Conservation (phyloP, 2,888 invertebrate genomes). For the Pristionchus mayeri region DNA sequence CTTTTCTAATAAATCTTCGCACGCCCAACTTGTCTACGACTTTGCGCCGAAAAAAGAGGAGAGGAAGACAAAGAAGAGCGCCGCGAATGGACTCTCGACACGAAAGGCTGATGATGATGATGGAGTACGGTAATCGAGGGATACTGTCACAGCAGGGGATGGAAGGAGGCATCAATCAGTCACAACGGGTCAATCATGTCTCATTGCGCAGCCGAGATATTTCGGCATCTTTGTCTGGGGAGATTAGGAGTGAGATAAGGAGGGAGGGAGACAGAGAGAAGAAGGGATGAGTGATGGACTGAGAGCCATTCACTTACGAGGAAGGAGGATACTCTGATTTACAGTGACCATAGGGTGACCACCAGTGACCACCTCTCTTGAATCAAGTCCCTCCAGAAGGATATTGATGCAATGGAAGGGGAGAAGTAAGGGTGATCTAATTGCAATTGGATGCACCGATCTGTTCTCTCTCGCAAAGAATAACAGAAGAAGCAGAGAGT, state of each 20-base stretch:
- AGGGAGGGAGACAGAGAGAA: background rate
- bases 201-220: conserved; percentile 15
- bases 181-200: conserved; percentile 40
- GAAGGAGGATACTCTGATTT: background rate
- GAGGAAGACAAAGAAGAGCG: conserved; percentile 19
- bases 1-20: conserved; percentile 45
- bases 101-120: background rate
- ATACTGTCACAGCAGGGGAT: background rate
- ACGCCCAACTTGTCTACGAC: conserved; percentile 46
- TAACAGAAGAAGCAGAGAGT: background rate
- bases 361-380: no score
- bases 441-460: background rate
- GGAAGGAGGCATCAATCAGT: background rate
- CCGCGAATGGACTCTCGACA: conserved; percentile 19
- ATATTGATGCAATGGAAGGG: background rate
- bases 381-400: no score
- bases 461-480: background rate
- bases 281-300: conserved; percentile 9
- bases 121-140: background rate
- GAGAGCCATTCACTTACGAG: background rate
- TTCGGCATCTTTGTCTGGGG: conserved; percentile 13
- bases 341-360: background rate
- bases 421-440: background rate
- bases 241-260: conserved; percentile 15
- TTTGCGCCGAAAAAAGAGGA: background rate